phyloP scores from a whole-genome alignment of 2,113 vertebrate species.

The Rhea americana region DNA sequence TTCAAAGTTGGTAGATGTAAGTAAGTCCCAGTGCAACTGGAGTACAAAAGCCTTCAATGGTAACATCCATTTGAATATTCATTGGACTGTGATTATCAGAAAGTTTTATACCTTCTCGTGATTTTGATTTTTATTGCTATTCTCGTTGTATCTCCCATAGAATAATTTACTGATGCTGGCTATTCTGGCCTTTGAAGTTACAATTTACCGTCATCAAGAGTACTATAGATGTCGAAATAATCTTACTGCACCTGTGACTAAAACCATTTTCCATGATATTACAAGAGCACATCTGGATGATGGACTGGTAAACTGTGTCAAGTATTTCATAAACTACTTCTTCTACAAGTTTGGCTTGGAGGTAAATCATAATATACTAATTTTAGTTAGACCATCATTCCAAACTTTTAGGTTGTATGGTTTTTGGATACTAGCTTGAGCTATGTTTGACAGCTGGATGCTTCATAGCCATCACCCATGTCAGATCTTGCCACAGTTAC shows the following conservation, averaged over 20 bases:
- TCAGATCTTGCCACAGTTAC: neutral
- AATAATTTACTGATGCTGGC: slow-evolving; percentile 94
- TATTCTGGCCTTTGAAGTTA: slow-evolving; percentile 93
- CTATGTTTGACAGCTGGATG: neutral
- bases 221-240: slow-evolving; percentile 93
- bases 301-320: slow-evolving; percentile 90
- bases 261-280: slow-evolving; percentile 93
- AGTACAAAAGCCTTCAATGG: neutral
- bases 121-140: neutral
- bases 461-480: neutral
- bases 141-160: slow-evolving; percentile 66
- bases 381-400: neutral
- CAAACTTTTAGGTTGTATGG: neutral
- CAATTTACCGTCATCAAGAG: slow-evolving; percentile 93
- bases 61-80: neutral
- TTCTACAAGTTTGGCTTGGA: slow-evolving; percentile 99
- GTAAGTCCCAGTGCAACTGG: neutral
- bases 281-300: slow-evolving; percentile 93
- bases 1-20: neutral
- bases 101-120: neutral
- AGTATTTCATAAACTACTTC: slow-evolving; percentile 98
- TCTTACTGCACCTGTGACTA: slow-evolving; percentile 86
- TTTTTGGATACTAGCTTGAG: neutral
- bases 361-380: slow-evolving; percentile 71
- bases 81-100: neutral